Percentiles rank a stretch among this genome's conserved stretches.
phyloP scores from a whole-genome alignment of 2,113 vertebrate genomes.

The Osmerus eperlanus region DNA sequence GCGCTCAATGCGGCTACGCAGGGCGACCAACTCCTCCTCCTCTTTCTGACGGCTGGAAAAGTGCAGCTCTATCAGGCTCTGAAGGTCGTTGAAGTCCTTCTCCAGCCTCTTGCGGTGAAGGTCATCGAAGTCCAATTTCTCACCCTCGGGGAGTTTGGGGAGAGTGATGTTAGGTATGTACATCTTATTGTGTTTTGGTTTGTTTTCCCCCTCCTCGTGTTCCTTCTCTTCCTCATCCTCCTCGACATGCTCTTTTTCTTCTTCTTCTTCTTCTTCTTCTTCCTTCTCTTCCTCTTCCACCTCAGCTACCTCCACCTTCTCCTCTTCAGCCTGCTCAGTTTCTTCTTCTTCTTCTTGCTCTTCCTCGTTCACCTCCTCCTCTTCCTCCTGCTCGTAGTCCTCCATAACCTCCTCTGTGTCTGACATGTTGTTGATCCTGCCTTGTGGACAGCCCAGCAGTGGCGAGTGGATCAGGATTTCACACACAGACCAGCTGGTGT shows the following conservation, averaged over 20 bases:
- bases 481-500: constrained; percentile 38
- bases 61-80: constrained; percentile 87
- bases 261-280: constrained; percentile 27
- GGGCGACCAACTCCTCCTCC: constrained; percentile 87
- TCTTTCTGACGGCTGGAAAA: constrained; percentile 94
- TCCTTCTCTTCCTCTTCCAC: constrained; percentile 28
- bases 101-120: constrained; percentile 93
- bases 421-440: constrained; percentile 61
- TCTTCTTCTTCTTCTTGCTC: constrained; percentile 24
- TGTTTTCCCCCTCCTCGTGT: constrained; percentile 57
- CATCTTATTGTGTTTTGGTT: constrained; percentile 75
- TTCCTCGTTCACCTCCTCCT: constrained; percentile 18
- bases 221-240: constrained; percentile 22
- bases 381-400: constrained; percentile 48
- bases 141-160: constrained; percentile 92
- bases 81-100: constrained; percentile 92
- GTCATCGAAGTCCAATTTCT: constrained; percentile 95
- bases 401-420: constrained; percentile 66
- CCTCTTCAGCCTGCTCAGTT: constrained; percentile 27
- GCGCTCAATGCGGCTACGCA: constrained; percentile 87
- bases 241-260: constrained; percentile 7
- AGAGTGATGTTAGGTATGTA: constrained; percentile 88
- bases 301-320: constrained; percentile 28
- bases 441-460: constrained; percentile 12
- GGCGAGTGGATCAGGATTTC: constrained; percentile 4